Evolutionary conservation across 2,113 vertebrate species (phyloP), one percentile per base, ranked within the genome.

Genomic region (Drymodes brunneopygia): DNA sequence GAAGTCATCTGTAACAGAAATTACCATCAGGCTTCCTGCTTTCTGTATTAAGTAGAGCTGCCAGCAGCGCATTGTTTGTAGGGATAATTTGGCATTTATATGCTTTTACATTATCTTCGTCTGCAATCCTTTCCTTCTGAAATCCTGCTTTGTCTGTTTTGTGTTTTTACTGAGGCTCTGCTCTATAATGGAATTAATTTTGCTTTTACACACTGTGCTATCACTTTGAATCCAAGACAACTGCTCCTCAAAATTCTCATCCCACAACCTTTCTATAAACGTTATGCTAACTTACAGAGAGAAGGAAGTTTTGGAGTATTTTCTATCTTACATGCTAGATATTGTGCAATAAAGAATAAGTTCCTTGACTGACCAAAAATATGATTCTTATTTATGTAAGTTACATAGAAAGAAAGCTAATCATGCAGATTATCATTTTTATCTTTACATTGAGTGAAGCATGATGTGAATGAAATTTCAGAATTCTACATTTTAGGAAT

Each of bases 121-220:
- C 31, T 74, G 31, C 17, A 38, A n/a, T 62, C 9, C 22, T 94
- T 70, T 79, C 20, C 3, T 6, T 50, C 48, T 36, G 35, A 81
- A 88, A 88, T 62, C 54, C 31, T 66, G 21, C 24, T 78, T 81
- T 88, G 17, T 81, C 42, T 36, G 69, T 25, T 91, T 84, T 65
- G 50, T 84, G 35, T 23, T 85, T 40, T 71, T 82, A 31, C 23
- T 75, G n/a, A 6, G 7, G 3, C 7, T 82, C 13, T 70, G 35
- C 17, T 82, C 14, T 36, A 31, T 14, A 67, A 72, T n/a, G 20
- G 27, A 74, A 65, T 79, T 56, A 5, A 70, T 84, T 92, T 74
- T 71, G 17, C 28, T 38, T 8, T 58, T 51, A 51, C 13, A 57
- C 11, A 28, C 21, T 54, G 15, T 16, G 23, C 23, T 80, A 36